Evolutionary conservation across 1,140 invertebrate genomes (phyloP), one percentile per base, ranked within the genome.

Genomic region (Drosophila pseudoananassae): DNA sequence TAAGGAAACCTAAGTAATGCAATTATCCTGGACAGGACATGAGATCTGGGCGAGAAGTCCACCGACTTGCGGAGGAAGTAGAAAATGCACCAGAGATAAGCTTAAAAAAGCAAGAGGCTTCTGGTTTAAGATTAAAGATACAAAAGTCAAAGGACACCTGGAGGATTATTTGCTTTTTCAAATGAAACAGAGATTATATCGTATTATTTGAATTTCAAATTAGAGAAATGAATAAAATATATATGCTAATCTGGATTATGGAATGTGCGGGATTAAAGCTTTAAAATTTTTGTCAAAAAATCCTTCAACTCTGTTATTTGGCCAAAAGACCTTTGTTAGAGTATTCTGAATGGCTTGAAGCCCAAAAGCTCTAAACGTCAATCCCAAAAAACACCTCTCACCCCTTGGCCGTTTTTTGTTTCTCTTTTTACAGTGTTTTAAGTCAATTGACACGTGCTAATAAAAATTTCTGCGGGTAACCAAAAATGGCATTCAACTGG

Each of bases 401-500:
- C 40, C 40, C 15, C 20, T 12, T 20, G 8, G 17, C 45, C 17
- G 12, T 57, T 63, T 47, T 50, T 60, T 25, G 45, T 56, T 25
- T 79, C 31, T 76, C 45, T 29, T 38, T 63, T 61, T 56, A 46
- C n/a, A 38, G 25, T 56, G 51, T 75, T 83, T 75, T 36, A 71
- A 78, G 74, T 70, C 73, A 71, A 71, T 88, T 76, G 83, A 87
- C 82, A 82, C 83, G 78, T 87, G 83, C 83, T 88, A 87, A 85
- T 85, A 82, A 85, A 87, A 82, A 78, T 81, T 61, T 74, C 61
- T 84, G 81, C 59, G 82, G 77, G 61, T 50, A 79, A 31, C 60
- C 72, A 25, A 76, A 85, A 84, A 83, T 65, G 79, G 71, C 80
- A 84, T 68, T 79, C 79, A 29, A 52, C 47, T 47, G 65, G 63